Conservation (phyloP, 2,797 vertebrate genomes). For the Lycodopsis pacificus region DNA sequence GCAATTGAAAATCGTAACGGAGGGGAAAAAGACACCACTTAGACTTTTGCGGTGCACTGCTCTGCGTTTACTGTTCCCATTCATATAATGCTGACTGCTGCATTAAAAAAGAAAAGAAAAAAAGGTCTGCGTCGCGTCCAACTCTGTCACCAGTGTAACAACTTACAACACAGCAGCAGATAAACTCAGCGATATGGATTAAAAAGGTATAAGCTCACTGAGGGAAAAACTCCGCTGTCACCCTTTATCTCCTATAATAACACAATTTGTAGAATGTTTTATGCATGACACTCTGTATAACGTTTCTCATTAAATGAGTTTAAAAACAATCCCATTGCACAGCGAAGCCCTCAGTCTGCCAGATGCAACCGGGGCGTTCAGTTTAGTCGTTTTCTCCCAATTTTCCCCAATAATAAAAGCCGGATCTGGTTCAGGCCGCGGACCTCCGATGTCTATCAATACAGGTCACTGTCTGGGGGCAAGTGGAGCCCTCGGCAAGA, state of each 20-base stretch:
- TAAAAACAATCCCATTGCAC: background rate
- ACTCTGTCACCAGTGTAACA: slow-evolving; percentile 60
- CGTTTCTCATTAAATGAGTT: background rate
- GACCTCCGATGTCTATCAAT: slow-evolving; percentile 73
- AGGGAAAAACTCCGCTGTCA: background rate
- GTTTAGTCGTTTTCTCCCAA: slow-evolving; percentile 33
- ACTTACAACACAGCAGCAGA: slow-evolving; percentile 31
- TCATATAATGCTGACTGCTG: slow-evolving; percentile 33
- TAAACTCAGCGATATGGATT: slow-evolving; percentile 29
- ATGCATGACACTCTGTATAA: background rate
- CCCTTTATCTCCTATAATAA: background rate
- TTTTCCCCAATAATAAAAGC: slow-evolving; percentile 38
- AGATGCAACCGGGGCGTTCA: slow-evolving; percentile 14
- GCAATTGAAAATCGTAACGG: slow-evolving; percentile 64
- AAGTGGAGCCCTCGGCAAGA: slow-evolving; percentile 74
- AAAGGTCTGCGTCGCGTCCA: slow-evolving; percentile 25
- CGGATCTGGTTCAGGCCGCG: slow-evolving; percentile 37
- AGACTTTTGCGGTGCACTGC: slow-evolving; percentile 37
- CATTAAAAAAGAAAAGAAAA: background rate
- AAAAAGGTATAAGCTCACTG: background rate
- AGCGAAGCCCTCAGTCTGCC: background rate
- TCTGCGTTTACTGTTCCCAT: slow-evolving; percentile 27
- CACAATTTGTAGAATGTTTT: background rate
- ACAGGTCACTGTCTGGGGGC: slow-evolving; percentile 69
- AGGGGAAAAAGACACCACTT: slow-evolving; percentile 44